Conservation (phyloP, 2,113 vertebrate genomes). For the Melanotaenia duboulayi region DNA sequence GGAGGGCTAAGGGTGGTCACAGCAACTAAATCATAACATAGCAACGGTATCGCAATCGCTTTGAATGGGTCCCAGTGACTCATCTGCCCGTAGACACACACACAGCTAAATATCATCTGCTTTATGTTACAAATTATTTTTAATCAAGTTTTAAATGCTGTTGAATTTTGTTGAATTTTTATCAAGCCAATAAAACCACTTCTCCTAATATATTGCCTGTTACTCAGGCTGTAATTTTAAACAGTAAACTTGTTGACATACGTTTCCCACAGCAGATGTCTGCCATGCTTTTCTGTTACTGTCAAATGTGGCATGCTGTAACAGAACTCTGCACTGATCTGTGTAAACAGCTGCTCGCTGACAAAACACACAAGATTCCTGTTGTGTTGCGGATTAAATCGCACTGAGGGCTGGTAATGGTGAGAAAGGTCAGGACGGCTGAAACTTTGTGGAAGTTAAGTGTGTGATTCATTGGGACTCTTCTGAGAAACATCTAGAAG, state of each 20-base stretch:
- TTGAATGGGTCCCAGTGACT: slow-evolving; percentile 14
- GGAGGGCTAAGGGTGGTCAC: slow-evolving; percentile 21
- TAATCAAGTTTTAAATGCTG: slow-evolving; percentile 25
- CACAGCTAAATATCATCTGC: neutral
- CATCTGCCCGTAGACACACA: neutral
- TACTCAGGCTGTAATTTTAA: neutral
- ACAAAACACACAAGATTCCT: slow-evolving; percentile 31
- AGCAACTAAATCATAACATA: slow-evolving; percentile 51
- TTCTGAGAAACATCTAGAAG: slow-evolving; percentile 56
- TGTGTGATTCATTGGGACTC: slow-evolving; percentile 55
- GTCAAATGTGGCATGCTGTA: slow-evolving; percentile 30
- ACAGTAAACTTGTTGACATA: neutral
- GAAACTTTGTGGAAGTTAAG: slow-evolving; percentile 4
- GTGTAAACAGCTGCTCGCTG: slow-evolving; percentile 40
- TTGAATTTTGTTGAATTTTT: neutral
- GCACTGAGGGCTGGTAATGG: slow-evolving; percentile 2
- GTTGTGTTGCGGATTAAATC: slow-evolving; percentile 23
- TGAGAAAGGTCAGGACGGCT: slow-evolving; percentile 16
- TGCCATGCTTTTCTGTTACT: slow-evolving; percentile 24
- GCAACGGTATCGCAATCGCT: slow-evolving; percentile 37
- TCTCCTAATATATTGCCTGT: slow-evolving; percentile 4
- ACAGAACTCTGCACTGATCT: slow-evolving; percentile 27
- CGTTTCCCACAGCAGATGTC: slow-evolving; percentile 19
- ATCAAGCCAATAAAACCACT: slow-evolving; percentile 9
- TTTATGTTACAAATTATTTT: neutral